These are phyloP conservation scores for Callosobruchus maculatus DNA, from an alignment of 2,888 invertebrate genomes.

Conservation along the genomic window DNA sequence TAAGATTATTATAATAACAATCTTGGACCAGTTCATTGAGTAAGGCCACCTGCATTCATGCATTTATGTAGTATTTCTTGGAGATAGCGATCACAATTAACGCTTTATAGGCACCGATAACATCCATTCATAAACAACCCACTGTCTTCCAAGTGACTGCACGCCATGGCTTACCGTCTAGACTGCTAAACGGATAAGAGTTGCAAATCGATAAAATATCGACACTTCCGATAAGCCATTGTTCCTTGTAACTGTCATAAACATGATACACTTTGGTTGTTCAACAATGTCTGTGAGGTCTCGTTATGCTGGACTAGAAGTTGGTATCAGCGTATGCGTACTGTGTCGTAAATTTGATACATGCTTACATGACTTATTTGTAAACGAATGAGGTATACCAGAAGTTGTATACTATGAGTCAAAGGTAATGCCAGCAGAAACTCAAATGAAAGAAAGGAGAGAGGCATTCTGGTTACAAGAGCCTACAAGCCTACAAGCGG, in stretches of 20 bases:
- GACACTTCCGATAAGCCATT: slow-evolving; percentile 4
- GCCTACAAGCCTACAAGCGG: too few relatives aligned
- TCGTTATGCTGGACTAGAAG: not conserved
- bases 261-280: not conserved
- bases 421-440: too few relatives aligned
- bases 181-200: not conserved
- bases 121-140: not conserved
- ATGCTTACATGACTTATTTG: not conserved
- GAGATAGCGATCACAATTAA: not conserved
- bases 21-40: not conserved
- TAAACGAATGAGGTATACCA: too few relatives aligned
- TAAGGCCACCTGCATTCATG: not conserved
- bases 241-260: not conserved
- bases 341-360: not conserved
- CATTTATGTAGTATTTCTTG: not conserved
- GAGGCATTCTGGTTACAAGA: too few relatives aligned
- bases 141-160: not conserved
- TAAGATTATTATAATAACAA: not conserved
- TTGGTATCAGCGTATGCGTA: not conserved
- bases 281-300: not conserved
- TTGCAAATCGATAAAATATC: not conserved
- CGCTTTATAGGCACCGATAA: not conserved
- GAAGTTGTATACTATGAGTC: too few relatives aligned
- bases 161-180: not conserved
- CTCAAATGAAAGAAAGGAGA: too few relatives aligned